Conservation (phyloP, 2,888 invertebrate species). For the Thymelicus sylvestris region DNA sequence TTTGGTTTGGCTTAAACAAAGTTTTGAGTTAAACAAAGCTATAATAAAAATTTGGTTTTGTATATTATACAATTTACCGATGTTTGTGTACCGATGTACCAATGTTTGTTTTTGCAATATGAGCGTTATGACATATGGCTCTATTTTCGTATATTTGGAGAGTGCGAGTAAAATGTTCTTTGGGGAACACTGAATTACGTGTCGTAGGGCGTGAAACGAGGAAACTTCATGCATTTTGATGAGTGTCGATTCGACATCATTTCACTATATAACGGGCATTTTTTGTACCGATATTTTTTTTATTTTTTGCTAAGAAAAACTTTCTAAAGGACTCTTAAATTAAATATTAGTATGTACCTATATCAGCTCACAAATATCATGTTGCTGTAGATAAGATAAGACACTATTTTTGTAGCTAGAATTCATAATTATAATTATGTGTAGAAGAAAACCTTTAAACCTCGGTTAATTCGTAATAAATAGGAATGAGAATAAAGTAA, state of each 20-base stretch:
- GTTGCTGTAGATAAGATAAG: too few species aligned
- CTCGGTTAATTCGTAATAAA: background rate
- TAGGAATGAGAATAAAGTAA: too few species aligned
- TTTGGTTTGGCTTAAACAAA: too few species aligned
- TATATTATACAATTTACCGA: too few species aligned
- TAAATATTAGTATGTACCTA: too few species aligned
- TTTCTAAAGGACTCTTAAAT: background rate
- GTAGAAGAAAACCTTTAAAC: background rate
- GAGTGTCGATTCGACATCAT: conserved; percentile 51
- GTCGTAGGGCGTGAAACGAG: conserved; percentile 36
- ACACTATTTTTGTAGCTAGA: too few species aligned
- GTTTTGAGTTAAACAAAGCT: too few species aligned
- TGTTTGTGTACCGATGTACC: too few species aligned
- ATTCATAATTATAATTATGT: too few species aligned
- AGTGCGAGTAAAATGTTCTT: conserved; percentile 19
- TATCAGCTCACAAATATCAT: too few species aligned
- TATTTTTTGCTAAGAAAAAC: conserved; percentile 4
- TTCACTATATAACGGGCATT: conserved; percentile 37
- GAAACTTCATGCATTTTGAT: conserved; percentile 59
- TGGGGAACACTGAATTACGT: conserved; percentile 27
- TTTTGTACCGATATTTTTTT: conserved; percentile 15
- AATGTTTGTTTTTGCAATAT: background rate
- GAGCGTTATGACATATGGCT: conserved; percentile 12
- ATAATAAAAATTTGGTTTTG: too few species aligned
- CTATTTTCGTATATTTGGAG: conserved; percentile 17